Percentiles rank a stretch among this genome's conserved stretches.
Evolutionary conservation across 1,140 invertebrate genomes (phyloP).

Genomic region (Mya arenaria): DNA sequence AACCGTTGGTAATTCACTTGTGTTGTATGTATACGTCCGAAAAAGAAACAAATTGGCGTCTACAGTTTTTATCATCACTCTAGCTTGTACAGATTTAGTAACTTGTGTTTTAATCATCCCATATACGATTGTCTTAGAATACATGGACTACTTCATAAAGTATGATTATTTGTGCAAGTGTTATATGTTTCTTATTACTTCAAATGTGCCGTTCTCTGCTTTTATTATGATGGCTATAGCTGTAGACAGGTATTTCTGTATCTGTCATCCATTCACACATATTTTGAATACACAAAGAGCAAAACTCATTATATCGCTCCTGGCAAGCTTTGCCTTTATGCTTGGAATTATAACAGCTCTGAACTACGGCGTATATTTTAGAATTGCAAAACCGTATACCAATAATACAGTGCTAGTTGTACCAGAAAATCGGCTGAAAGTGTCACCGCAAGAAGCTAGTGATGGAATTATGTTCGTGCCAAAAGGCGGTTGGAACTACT

Average conservation of each 20-base stretch:
- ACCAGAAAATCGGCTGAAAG: no score
- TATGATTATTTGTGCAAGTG: constrained; percentile 76
- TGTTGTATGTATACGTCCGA: constrained; percentile 77
- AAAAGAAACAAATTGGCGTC: constrained; percentile 78
- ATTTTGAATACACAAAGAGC: constrained; percentile 73
- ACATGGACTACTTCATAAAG: constrained; percentile 64
- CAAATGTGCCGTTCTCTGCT: constrained; percentile 78
- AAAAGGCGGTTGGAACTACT: background rate
- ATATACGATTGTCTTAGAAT: constrained; percentile 75
- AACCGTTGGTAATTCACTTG: constrained; percentile 73
- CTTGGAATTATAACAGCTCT: constrained; percentile 75
- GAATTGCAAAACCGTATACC: no score
- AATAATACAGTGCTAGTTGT: no score
- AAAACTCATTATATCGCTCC: constrained; percentile 69
- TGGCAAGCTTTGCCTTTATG: constrained; percentile 69
- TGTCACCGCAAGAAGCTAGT: no score
- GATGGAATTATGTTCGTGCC: background rate
- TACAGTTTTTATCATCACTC: constrained; percentile 78
- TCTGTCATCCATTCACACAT: constrained; percentile 77
- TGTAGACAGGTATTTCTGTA: constrained; percentile 79
- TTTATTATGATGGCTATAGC: constrained; percentile 80
- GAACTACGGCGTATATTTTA: constrained; percentile 73
- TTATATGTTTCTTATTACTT: constrained; percentile 79
- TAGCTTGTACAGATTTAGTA: constrained; percentile 76
- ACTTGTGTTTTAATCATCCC: constrained; percentile 76